Conservation (phyloP, 2,797 vertebrate species). For the Hephaestus fuliginosus region DNA sequence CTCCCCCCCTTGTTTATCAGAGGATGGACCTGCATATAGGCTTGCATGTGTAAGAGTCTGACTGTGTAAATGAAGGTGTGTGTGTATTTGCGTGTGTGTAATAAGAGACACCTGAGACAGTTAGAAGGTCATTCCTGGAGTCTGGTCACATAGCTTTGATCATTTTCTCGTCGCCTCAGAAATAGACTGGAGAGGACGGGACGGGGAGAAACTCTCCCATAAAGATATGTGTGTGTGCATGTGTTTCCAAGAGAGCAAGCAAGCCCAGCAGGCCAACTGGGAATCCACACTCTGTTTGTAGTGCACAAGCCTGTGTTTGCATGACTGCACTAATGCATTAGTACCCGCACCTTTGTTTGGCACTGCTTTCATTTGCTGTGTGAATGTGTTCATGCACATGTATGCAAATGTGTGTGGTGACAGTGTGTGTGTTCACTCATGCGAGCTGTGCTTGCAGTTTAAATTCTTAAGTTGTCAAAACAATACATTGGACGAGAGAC, state of each 20-base stretch:
- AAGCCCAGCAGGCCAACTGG: constrained; percentile 48
- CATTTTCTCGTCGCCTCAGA: constrained; percentile 83
- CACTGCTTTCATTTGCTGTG: constrained; percentile 37
- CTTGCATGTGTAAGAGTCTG: constrained; percentile 14
- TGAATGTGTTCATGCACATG: constrained; percentile 37
- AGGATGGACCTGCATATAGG: background rate
- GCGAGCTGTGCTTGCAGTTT: constrained; percentile 10
- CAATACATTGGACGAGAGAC: constrained; percentile 7
- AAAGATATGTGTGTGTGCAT: constrained; percentile 35
- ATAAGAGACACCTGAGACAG: constrained; percentile 80
- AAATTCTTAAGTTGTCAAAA: constrained; percentile 35
- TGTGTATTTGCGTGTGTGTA: constrained; percentile 57
- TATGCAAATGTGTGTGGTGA: constrained; percentile 26
- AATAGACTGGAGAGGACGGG: constrained; percentile 78
- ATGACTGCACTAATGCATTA: constrained; percentile 72
- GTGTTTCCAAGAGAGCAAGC: constrained; percentile 44
- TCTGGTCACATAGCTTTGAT: constrained; percentile 83
- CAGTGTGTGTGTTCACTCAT: constrained; percentile 16
- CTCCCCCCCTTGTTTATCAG: constrained; percentile 2
- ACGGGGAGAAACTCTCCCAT: constrained; percentile 53
- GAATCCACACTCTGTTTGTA: constrained; percentile 71
- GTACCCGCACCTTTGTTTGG: constrained; percentile 55
- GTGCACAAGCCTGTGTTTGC: constrained; percentile 70
- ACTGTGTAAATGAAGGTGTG: constrained; percentile 38
- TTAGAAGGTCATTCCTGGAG: constrained; percentile 82